Base-by-base conservation (phyloP, 2,113 vertebrate species). In the Nipponia nippon region DNA sequence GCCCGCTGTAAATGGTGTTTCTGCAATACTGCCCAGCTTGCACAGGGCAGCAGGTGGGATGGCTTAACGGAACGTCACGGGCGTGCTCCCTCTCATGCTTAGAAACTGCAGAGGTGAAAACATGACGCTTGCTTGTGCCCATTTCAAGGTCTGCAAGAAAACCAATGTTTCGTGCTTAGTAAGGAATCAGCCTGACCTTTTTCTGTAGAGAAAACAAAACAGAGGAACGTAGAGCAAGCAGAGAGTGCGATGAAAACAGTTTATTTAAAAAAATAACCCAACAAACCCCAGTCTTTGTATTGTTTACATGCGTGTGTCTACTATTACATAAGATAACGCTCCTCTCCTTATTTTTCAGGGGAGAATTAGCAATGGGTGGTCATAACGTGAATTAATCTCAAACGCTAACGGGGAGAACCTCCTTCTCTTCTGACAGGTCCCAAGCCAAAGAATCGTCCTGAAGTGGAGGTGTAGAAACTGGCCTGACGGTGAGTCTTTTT, bases 401-500 rank as follows among this genome's bases (percentile, higher is more conserved):
- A 6, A 8, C 5, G 5, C 40, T 92, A 49, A 86, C 1, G 2
- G 16, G 76, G 58, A 67, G 50, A 65, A 72, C 56, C 42, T 73
- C 66, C 29, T 50, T 44, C 0, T 93, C 55, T 85, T 88, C 44
- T 87, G 89, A 22, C 89, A 98, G 97, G 93, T 98, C 46, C 96
- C 91, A 75, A 96, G 96, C 36, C 97, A 96, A 91, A 98, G 97
- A 84, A 94, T 98, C 18, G 59, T 97, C 73, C 96, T 98, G 94
- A 98, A 98, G 92, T 98, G 97, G 98, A 77, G 97, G 63, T 97
- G 94, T 29, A 95, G 91, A 75, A 98, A 72, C 90, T 98, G 98
- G 97, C 98, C 97, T 12, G 97, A 98, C 0, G 98, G 98, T 98
- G 97, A 92, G 97, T 96, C n/a, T 13, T 6, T 17, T 5, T 27